Conservation (phyloP, 2,113 vertebrate genomes). For the Megaceryle torquata region DNA sequence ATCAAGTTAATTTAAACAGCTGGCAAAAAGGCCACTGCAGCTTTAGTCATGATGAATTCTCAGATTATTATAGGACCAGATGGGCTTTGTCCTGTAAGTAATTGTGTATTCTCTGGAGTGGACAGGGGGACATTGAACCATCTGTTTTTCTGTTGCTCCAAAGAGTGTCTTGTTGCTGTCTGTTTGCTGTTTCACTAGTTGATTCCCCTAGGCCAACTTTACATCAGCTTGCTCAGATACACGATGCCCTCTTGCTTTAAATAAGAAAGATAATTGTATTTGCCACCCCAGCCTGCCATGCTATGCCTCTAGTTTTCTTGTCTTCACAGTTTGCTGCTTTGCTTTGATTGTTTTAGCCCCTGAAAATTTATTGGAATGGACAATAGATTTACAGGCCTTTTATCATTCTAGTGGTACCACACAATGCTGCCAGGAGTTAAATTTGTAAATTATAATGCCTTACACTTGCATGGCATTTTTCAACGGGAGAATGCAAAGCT, state of each 20-base stretch:
- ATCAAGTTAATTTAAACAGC: conserved; percentile 24
- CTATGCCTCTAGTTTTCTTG: background rate
- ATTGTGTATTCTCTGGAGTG: conserved; percentile 41
- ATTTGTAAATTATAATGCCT: background rate
- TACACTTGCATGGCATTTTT: background rate
- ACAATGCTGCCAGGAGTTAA: background rate
- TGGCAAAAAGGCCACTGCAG: background rate
- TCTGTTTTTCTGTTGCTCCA: conserved; percentile 45
- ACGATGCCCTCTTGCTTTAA: background rate
- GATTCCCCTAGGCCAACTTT: background rate
- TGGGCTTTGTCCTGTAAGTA: conserved; percentile 56
- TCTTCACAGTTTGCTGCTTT: background rate
- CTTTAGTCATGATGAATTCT: conserved; percentile 25
- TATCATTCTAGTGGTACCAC: background rate
- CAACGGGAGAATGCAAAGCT: background rate
- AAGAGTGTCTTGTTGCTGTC: conserved; percentile 14
- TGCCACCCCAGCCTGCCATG: background rate
- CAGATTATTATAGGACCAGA: conserved; percentile 47
- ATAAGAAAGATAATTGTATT: background rate
- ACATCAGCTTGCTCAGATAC: background rate
- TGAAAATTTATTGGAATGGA: background rate
- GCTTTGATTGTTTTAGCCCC: background rate
- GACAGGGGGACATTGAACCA: conserved; percentile 3
- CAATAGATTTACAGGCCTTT: background rate
- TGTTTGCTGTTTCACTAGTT: background rate